Conservation (phyloP, 2,888 invertebrate genomes). For the Minunthozetes semirufus region DNA sequence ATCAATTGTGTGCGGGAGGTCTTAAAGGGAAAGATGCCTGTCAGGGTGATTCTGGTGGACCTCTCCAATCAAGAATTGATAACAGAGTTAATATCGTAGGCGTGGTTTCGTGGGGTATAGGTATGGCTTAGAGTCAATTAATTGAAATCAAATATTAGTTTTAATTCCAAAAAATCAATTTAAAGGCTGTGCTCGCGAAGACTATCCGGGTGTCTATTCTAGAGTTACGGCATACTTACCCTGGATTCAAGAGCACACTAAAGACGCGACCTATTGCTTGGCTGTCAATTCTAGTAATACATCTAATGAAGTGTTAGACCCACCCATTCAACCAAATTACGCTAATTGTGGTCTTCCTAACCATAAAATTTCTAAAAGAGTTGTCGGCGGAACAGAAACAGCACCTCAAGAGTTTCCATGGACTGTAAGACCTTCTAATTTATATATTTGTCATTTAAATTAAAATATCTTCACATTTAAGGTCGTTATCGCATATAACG, state of each 20-base stretch:
- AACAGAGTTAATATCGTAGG: slow-evolving; percentile 21
- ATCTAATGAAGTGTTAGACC: not conserved
- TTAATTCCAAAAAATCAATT: not conserved
- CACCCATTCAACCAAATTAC: slow-evolving; percentile 26
- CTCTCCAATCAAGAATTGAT: slow-evolving; percentile 29
- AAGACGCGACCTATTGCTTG: slow-evolving; percentile 7
- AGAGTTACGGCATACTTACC: slow-evolving; percentile 8
- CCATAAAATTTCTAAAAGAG: not conserved
- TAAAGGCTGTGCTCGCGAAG: slow-evolving; percentile 25
- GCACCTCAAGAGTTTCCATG: slow-evolving; percentile 28
- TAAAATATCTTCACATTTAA: not conserved
- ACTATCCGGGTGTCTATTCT: slow-evolving; percentile 30
- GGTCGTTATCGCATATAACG: slow-evolving; percentile 24
- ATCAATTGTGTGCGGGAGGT: slow-evolving; percentile 32
- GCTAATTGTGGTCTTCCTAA: slow-evolving; percentile 25
- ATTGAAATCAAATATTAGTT: no score
- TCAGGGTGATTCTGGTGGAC: slow-evolving; percentile 38
- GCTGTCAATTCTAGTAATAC: not conserved
- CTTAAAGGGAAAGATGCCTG: slow-evolving; percentile 44
- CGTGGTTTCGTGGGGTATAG: slow-evolving; percentile 20
- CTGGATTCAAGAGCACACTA: slow-evolving; percentile 26
- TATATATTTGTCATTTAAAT: not conserved
- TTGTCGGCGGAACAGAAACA: slow-evolving; percentile 30
- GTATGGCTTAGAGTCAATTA: not conserved
- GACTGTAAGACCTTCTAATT: slow-evolving; percentile 4